Evolutionary conservation across 1,140 invertebrate genomes (phyloP).

Genomic region (Drosophila pseudoananassae): DNA sequence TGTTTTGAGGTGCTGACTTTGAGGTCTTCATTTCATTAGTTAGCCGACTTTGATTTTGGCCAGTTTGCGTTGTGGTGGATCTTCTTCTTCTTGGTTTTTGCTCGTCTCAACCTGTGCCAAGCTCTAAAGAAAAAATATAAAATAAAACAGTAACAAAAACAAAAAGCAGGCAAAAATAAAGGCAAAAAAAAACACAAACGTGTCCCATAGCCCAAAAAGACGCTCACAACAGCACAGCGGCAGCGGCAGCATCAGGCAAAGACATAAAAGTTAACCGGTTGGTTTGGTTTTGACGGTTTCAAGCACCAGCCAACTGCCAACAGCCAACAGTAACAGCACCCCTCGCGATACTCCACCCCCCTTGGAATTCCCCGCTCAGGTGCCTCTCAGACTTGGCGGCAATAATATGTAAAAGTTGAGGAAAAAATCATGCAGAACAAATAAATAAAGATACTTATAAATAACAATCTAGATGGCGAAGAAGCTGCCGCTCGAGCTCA

Average conservation of each 20-base stretch:
- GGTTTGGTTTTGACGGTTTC: conserved; percentile 71
- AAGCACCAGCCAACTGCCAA: conserved; percentile 36
- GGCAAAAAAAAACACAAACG: conserved; percentile 35
- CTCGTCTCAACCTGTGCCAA: conserved; percentile 70
- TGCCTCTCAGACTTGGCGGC: conserved; percentile 18
- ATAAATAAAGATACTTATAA: conserved; percentile 53
- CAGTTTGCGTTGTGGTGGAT: conserved; percentile 40
- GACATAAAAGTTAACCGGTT: conserved; percentile 81
- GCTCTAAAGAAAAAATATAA: conserved; percentile 49
- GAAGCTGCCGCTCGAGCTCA: conserved; percentile 25
- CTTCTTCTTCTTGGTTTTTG: conserved; percentile 41
- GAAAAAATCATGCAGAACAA: conserved; percentile 21
- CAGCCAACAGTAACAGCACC: conserved; percentile 19
- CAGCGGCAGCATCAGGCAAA: conserved; percentile 53
- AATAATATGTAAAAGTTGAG: conserved; percentile 67
- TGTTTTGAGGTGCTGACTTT: conserved; percentile 18
- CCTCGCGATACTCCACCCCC: not conserved
- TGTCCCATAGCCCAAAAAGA: conserved; percentile 57
- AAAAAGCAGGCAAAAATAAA: conserved; percentile 35
- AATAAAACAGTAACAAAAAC: conserved; percentile 20
- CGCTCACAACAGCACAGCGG: conserved; percentile 34
- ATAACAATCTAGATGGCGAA: conserved; percentile 61
- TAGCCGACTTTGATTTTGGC: conserved; percentile 43
- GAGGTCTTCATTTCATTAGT: conserved; percentile 43
- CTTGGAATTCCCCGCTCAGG: not conserved